Conservation (phyloP, 2,113 vertebrate species). For the Gulo gulo region DNA sequence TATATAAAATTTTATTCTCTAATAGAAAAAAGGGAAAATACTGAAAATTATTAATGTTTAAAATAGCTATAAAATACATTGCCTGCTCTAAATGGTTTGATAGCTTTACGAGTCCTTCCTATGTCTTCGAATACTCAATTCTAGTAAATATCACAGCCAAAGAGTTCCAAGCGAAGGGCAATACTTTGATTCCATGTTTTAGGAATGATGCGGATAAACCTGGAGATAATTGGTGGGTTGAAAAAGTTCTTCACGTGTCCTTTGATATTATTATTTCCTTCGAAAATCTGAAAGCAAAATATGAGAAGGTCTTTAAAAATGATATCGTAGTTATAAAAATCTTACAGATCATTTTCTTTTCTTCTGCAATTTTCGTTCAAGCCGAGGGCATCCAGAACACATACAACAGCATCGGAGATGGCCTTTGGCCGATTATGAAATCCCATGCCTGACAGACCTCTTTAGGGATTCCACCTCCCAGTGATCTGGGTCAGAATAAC, state of each 20-base stretch:
- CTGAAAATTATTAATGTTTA: not conserved
- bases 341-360: not conserved
- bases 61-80: not conserved
- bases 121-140: not conserved
- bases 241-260: constrained; percentile 90
- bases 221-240: constrained; percentile 92
- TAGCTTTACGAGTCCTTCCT: not conserved
- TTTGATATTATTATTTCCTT: constrained; percentile 87
- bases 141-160: constrained; percentile 90
- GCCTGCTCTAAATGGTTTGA: not conserved
- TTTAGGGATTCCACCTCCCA: not conserved
- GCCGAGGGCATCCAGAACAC: not conserved
- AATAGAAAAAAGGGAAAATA: constrained; percentile 25
- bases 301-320: constrained; percentile 34
- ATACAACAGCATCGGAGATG: not conserved
- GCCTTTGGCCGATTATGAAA: not conserved
- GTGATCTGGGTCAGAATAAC: not conserved
- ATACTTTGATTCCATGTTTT: constrained; percentile 89
- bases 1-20: constrained; percentile 49
- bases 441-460: not conserved
- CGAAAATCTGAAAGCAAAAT: constrained; percentile 87
- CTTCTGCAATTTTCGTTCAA: not conserved
- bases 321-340: not conserved
- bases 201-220: constrained; percentile 92
- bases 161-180: constrained; percentile 93